Base-by-base conservation (phyloP, 2,797 vertebrate genomes). In the Chiloscyllium punctatum region DNA sequence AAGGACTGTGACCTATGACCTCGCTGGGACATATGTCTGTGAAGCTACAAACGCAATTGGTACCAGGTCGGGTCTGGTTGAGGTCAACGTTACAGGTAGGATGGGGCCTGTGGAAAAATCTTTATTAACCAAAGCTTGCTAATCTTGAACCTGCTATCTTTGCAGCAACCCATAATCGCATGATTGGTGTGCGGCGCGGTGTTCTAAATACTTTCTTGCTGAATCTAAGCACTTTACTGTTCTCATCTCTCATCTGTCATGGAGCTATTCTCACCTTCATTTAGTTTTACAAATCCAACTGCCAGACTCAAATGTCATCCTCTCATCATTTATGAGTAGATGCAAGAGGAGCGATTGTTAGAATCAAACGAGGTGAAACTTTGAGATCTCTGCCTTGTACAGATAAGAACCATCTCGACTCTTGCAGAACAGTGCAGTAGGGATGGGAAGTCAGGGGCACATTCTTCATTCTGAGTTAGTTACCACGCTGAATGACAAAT, bases 51-150 rank as follows among this genome's bases (percentile, higher is more conserved):
- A 99, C 15, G 97, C 98, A 97, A 98, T 99, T 16, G 99, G 99
- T 51, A 99, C 98, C 0, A 98, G 98, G 68, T 99, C 98, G 0
- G 99, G 98, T 96, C 97, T 98, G 96, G 99, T 99, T 97, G 99
- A 99, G 68, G 99, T 99, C 97, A 99, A 99, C 97, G 98, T 99
- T 96, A 99, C 99, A 97, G 99, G 99, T 99, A 99, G 97, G 98
- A 97, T 30, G 0, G 71, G 8, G 51, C 66, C 30, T 95, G 68
- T 30, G 48, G 48, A 18, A 51, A 13, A 4, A 18, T 1, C 42
- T 95, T 53, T 30, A 95, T 95, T 95, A 95, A 74, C 51, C 18
- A 48, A 74, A 51, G 94, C 94, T 95, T 57, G 94, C 94, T 95
- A 72, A 77, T 74, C 48, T 77, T 71, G 33, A 95, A 77, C 69